Evolutionary conservation across 2,113 vertebrate genomes (phyloP).

Genomic region (Clarias batrachus): DNA sequence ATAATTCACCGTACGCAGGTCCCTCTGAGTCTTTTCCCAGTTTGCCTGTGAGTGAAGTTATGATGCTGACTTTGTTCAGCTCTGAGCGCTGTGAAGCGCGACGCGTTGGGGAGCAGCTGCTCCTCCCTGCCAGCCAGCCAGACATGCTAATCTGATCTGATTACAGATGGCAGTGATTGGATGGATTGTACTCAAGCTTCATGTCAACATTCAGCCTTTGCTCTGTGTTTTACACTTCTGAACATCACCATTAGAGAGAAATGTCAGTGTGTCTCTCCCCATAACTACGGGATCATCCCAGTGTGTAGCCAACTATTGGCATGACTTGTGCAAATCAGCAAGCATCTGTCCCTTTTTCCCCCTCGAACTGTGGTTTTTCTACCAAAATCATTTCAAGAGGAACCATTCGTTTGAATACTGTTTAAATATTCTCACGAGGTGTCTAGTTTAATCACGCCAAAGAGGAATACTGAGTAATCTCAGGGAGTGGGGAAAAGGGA

Average conservation of each 20-base stretch:
- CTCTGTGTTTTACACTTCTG: slow-evolving; percentile 19
- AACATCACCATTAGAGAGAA: not conserved
- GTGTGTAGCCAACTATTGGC: not conserved
- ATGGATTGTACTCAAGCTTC: slow-evolving; percentile 30
- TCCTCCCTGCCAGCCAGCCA: slow-evolving; percentile 45
- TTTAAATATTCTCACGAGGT: not conserved
- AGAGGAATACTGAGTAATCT: not conserved
- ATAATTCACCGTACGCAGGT: slow-evolving; percentile 10
- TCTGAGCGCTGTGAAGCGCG: slow-evolving; percentile 27
- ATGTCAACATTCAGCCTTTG: slow-evolving; percentile 14
- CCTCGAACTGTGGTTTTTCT: not conserved
- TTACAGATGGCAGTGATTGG: slow-evolving; percentile 51
- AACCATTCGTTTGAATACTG: not conserved
- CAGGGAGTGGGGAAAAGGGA: too few species aligned
- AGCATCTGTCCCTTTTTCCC: not conserved
- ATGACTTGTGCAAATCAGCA: not conserved
- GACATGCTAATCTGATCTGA: slow-evolving; percentile 60
- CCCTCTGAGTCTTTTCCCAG: not conserved
- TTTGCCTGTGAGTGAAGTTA: slow-evolving; percentile 11
- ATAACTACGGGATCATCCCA: not conserved
- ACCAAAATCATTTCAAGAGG: not conserved
- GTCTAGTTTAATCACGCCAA: not conserved
- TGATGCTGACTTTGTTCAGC: slow-evolving; percentile 25
- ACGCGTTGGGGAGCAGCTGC: slow-evolving; percentile 54
- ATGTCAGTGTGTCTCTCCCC: not conserved